Evolutionary conservation across 2,888 invertebrate species (phyloP).

Genomic region (Ethmia dodecea): DNA sequence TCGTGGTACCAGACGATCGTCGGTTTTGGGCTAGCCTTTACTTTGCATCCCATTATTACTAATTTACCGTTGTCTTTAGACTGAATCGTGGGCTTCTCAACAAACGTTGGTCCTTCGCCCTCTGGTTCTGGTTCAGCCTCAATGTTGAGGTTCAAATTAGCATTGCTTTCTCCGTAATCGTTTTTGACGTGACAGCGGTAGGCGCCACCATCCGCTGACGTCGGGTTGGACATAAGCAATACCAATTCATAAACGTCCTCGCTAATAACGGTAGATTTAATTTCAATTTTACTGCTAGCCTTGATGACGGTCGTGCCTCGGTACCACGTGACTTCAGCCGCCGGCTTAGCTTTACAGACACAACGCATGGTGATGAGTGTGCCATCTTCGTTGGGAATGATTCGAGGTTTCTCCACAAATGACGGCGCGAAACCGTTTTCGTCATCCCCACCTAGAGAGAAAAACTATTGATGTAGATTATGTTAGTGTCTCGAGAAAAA

Average conservation of each 20-base stretch:
- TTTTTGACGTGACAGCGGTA: conserved; percentile 95
- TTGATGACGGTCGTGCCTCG: conserved; percentile 91
- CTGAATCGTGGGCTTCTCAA: conserved; percentile 92
- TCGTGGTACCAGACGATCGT: conserved; percentile 74
- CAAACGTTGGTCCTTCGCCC: conserved; percentile 96
- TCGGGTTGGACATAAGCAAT: conserved; percentile 76
- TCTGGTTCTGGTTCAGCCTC: conserved; percentile 97
- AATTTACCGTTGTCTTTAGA: conserved; percentile 80
- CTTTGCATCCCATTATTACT: conserved; percentile 71
- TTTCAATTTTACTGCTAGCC: conserved; percentile 90
- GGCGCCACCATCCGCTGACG: conserved; percentile 76
- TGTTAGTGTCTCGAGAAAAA: conserved; percentile 13
- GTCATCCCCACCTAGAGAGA: conserved; percentile 89
- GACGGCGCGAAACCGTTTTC: conserved; percentile 96
- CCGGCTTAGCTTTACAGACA: conserved; percentile 96
- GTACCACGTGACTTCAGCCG: conserved; percentile 97
- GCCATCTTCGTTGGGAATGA: conserved; percentile 98
- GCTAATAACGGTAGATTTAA: conserved; percentile 85
- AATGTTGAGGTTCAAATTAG: conserved; percentile 97
- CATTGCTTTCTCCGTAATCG: conserved; percentile 97
- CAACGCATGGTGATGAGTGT: conserved; percentile 98
- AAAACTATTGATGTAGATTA: conserved; percentile 6
- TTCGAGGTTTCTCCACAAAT: conserved; percentile 98
- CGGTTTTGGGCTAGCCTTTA: conserved; percentile 70
- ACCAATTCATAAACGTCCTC: conserved; percentile 93